Conservation (phyloP, 2,113 vertebrate species). For the Saccopteryx bilineata region DNA sequence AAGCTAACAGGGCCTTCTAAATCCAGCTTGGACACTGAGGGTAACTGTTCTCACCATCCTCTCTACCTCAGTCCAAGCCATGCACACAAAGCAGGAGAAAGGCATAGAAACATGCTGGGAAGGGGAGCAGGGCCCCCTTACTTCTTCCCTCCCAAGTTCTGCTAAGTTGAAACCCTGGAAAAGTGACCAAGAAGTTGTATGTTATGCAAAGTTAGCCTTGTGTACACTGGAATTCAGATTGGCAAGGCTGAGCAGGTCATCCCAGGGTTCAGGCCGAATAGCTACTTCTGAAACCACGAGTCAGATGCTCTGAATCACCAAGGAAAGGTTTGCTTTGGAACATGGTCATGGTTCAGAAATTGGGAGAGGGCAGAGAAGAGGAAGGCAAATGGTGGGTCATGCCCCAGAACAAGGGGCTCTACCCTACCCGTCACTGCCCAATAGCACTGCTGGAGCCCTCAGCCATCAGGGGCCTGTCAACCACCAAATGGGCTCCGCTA, state of each 20-base stretch:
- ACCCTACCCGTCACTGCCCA: background rate
- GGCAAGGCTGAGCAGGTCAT: fast-evolving
- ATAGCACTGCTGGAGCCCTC: background rate
- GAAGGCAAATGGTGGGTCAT: background rate
- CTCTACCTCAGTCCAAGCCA: background rate
- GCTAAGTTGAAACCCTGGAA: background rate
- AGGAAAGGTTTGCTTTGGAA: background rate
- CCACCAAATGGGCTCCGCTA: background rate
- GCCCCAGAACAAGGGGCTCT: background rate
- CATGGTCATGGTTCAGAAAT: fast-evolving
- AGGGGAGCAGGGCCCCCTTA: background rate
- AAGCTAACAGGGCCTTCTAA: background rate
- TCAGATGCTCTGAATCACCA: background rate
- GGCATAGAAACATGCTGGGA: background rate
- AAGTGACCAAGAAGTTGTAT: background rate
- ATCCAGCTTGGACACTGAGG: background rate
- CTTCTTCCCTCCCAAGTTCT: background rate
- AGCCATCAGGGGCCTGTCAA: background rate
- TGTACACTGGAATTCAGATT: fast-evolving
- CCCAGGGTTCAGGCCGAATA: background rate
- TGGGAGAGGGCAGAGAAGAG: background rate
- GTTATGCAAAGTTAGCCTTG: fast-evolving
- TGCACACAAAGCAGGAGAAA: background rate
- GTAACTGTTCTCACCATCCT: background rate
- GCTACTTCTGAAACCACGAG: background rate